These are phyloP conservation scores for Panorpa germanica DNA, from an alignment of 2,888 invertebrate genomes.

Conservation along the genomic window DNA sequence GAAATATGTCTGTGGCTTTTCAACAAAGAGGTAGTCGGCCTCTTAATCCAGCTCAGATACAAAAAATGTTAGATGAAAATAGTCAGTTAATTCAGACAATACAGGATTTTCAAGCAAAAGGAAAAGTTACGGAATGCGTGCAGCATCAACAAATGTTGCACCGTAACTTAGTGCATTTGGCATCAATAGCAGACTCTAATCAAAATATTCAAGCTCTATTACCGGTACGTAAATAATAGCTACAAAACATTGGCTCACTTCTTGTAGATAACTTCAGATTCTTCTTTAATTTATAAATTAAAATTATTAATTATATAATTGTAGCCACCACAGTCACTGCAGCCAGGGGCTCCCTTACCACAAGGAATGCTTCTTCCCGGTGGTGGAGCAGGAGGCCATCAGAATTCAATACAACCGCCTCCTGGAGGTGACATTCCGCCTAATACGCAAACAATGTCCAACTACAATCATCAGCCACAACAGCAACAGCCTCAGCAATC, in stretches of 20 bases:
- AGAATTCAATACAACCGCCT: no score
- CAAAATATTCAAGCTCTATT: slow-evolving; percentile 80
- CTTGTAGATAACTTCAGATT: neutral
- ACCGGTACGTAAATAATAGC: slow-evolving; percentile 43
- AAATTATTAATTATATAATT: slow-evolving; percentile 12
- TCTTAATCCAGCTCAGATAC: slow-evolving; percentile 68
- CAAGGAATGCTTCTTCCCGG: slow-evolving; percentile 21
- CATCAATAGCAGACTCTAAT: slow-evolving; percentile 90
- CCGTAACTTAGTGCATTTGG: slow-evolving; percentile 87
- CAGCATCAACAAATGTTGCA: slow-evolving; percentile 91
- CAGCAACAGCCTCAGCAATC: slow-evolving; percentile 19
- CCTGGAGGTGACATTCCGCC: slow-evolving; percentile 13
- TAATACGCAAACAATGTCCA: slow-evolving; percentile 17
- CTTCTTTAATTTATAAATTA: slow-evolving; percentile 6
- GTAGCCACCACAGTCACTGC: slow-evolving; percentile 37
- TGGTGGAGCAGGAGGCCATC: slow-evolving; percentile 20
- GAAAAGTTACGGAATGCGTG: slow-evolving; percentile 80
- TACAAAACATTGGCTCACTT: slow-evolving; percentile 1
- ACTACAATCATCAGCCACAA: slow-evolving; percentile 22
- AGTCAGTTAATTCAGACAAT: slow-evolving; percentile 92
- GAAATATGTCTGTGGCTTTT: no score
- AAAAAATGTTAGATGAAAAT: slow-evolving; percentile 95
- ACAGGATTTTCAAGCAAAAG: slow-evolving; percentile 90
- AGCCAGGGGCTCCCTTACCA: slow-evolving; percentile 21
- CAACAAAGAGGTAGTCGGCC: no score